Evolutionary conservation across 2,888 invertebrate genomes (phyloP).

Genomic region (Endotricha flammealis): DNA sequence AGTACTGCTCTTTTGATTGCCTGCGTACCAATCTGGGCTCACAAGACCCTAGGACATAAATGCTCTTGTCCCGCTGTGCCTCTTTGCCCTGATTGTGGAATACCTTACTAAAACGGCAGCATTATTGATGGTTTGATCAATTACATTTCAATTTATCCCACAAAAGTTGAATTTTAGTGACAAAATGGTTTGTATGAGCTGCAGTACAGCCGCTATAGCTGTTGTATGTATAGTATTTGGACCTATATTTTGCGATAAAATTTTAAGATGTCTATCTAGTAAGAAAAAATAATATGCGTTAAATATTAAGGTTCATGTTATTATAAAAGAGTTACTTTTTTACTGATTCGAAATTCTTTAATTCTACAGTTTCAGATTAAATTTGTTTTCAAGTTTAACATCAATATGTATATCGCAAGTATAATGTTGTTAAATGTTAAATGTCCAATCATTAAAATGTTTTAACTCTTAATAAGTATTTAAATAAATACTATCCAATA

Average conservation of each 20-base stretch:
- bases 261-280: conserved; percentile 27
- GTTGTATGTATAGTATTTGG: conserved; percentile 29
- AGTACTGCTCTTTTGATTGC: conserved; percentile 31
- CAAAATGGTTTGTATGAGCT: conserved; percentile 39
- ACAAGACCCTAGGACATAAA: conserved; percentile 25
- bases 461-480: no score
- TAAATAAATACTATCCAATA: no score
- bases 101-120: conserved; percentile 22
- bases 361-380: no score
- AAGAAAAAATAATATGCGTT: conserved; percentile 12
- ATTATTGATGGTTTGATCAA: neutral
- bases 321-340: no score
- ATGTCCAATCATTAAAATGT: no score
- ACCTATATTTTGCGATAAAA: conserved; percentile 37
- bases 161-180: neutral
- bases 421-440: no score
- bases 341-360: no score
- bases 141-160: neutral
- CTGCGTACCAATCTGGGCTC: conserved; percentile 38
- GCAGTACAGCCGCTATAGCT: conserved; percentile 25
- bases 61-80: conserved; percentile 34
- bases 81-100: conserved; percentile 36
- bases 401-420: no score
- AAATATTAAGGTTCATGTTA: no score
- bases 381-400: no score